Evolutionary conservation across 2,888 invertebrate species (phyloP), one percentile per base, ranked within the genome.

Genomic region (Neuroscelio doddi): DNA sequence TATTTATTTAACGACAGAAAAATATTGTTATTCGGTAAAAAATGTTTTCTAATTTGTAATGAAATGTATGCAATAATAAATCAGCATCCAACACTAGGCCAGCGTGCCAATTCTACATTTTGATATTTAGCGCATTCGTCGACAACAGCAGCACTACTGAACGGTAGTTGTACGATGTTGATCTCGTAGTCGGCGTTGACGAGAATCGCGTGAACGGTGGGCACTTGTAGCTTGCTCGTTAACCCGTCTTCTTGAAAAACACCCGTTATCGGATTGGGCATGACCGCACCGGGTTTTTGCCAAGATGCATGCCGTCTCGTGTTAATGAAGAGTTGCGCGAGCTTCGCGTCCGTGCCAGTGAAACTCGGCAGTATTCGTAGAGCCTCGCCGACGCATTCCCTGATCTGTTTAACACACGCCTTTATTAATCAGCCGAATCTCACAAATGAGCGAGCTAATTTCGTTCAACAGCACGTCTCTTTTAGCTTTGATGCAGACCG

Each of bases 231-330:
- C 53, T 76, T 79, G 47, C 51, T 80, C 50, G 86, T 83, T 52
- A 86, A 85, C 21, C 77, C 76, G 21, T 87, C 87, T 29, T 87
- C 86, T 81, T 90, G 89, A 1, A 87, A 81, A 57, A 89, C 88
- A 9, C 90, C 91, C 0, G 90, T 90, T 51, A 91, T 90, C 1
- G 91, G 90, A 79, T 91, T 91, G 75, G 86, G 88, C 1, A 85
- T 82, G 41, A n/a, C 88, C 86, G 81, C 91, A 91, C 50, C 91
- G 86, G 1, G 89, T 83, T 74, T 87, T 88, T 0, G 91, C 90
- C 56, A 91, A 80, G 62, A 91, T 87, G 76, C 91, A 91, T 7
- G 90, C 89, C 1, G 90, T 90, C n/a, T n/a, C 26, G 90, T 88
- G 76, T 91, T 91, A 21, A 87, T 88, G 74, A 77, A 80, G 7